Evolutionary conservation across 2,888 invertebrate species (phyloP), one percentile per base, ranked within the genome.

Genomic region (Ramazzottius varieornatus): DNA sequence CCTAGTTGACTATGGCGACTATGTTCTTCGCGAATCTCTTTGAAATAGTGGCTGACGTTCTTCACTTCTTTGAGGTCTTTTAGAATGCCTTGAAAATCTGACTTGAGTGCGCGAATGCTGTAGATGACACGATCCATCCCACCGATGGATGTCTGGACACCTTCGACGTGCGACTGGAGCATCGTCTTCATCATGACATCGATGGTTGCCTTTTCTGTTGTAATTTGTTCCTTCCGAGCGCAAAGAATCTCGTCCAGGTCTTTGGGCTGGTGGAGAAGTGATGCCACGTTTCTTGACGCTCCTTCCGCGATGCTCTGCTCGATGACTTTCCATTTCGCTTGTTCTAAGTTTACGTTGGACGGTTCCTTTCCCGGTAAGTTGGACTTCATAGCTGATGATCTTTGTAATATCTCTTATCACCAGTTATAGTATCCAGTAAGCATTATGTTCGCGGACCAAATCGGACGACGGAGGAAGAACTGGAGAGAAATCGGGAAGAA

Each of bases 1-100:
- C 91, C 92, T 24, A 54, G 54, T 29, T 54, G 54, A 29, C 54
- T 54, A 29, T 54, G 54, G 54, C 54, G 54, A 54, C 54, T 54
- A 24, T 54, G 54, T 54, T 54, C 54, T 54, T 54, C 54, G 20
- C 54, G 54, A 29, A 54, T 54, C 54, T 54, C 54, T 4, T 29
- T 13, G 29, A 54, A 54, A 4, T 54, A 24, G 54, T 29, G 20
- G 54, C 24, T 54, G 54, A 54, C 16, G 29, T 16, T 54, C 24
- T 54, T 54, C 54, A 54, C 29, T 24, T 54, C 54, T 29, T 54
- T 54, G n/a, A 54, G 54, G 29, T 54, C 54, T 29, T 54, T 54
- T 4, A 54, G 54, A 24, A 54, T 54, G 54, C 54, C 54, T 29
- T 54, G 54, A 24, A 54, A 54, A 29, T 54, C 29, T 8, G 54